Base-by-base conservation (phyloP, 2,113 vertebrate species). In the Larimichthys polyactis region DNA sequence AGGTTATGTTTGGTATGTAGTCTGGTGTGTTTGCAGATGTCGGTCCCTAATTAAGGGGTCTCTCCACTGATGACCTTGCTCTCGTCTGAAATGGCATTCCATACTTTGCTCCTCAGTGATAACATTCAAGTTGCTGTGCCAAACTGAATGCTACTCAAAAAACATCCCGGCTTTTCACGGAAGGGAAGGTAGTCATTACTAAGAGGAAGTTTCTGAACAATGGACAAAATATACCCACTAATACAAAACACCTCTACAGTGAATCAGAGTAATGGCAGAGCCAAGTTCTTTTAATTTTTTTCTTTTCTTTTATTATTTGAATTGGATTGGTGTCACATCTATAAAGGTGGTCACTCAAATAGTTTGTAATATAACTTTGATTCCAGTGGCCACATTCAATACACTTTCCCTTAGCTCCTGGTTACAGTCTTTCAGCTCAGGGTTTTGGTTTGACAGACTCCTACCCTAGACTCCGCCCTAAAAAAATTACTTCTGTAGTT, bases 11-110 rank as follows among this genome's bases (percentile, higher is more conserved):
- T 16, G 19, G 16, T 55, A 46, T 71, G 60, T 40, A 1, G 32
- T 19, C 9, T 12, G 44, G 52, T 76, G 66, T 36, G 29, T 67
- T 64, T 62, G 40, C 40, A 64, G 36, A 36, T n/a, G 32, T n/a
- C 11, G 60, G 49, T 73, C 20, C 27, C 27, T 73, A 72, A 85
- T 77, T 73, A 83, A 22, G 22, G 36, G 36, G 70, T 68, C 32
- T 73, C 48, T 51, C 59, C 29, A 0, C 10, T 0, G 15, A 58
- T 72, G 62, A 57, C 73, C 73, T 65, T 67, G 77, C 32, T 72
- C 63, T 52, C 11, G 8, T 63, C 48, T 32, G 49, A 85, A 80
- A 71, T 80, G 40, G 65, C 52, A 80, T 22, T 20, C 24, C 2
- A 3, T 60, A 71, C 58, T 75, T 11, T 54, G 57, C 36, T 66